Conservation (phyloP, 2,113 vertebrate species). For the Colistium nudipinnis region DNA sequence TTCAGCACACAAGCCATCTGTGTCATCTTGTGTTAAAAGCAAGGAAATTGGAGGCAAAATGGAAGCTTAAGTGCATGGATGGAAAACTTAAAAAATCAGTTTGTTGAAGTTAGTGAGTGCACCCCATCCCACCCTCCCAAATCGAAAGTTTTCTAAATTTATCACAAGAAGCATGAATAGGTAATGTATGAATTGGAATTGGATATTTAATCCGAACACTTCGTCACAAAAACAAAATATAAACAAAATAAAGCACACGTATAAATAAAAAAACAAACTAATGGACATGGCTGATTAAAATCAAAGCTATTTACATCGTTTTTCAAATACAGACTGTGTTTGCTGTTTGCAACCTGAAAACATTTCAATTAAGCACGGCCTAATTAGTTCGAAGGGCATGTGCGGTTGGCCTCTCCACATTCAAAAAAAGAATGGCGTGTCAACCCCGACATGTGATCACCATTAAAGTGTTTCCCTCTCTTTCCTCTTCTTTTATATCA, state of each 20-base stretch:
- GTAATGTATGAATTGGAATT: slow-evolving; percentile 5
- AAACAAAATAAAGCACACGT: background rate
- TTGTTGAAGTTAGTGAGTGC: slow-evolving; percentile 54
- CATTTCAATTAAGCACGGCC: slow-evolving; percentile 63
- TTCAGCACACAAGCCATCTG: slow-evolving; percentile 82
- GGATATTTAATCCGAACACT: slow-evolving; percentile 40
- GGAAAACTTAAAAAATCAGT: slow-evolving; percentile 68
- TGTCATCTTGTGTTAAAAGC: slow-evolving; percentile 82
- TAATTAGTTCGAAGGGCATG: slow-evolving; percentile 71
- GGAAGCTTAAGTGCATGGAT: slow-evolving; percentile 70
- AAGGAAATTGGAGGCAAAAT: slow-evolving; percentile 81
- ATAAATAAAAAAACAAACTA: background rate
- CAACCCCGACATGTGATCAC: slow-evolving; percentile 73
- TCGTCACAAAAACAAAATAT: slow-evolving; percentile 6
- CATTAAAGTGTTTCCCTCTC: slow-evolving; percentile 75
- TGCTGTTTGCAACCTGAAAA: slow-evolving; percentile 38
- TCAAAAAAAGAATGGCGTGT: slow-evolving; percentile 66
- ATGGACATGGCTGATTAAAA: slow-evolving; percentile 38
- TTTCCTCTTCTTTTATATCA: slow-evolving; percentile 76
- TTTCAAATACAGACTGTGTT: slow-evolving; percentile 62
- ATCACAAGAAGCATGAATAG: slow-evolving; percentile 34
- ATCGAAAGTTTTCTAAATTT: slow-evolving; percentile 61
- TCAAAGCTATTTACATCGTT: slow-evolving; percentile 62
- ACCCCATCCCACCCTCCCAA: background rate
- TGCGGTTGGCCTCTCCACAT: slow-evolving; percentile 47